Evolutionary conservation across 2,113 vertebrate species (phyloP).

Genomic region (Scortum barcoo): DNA sequence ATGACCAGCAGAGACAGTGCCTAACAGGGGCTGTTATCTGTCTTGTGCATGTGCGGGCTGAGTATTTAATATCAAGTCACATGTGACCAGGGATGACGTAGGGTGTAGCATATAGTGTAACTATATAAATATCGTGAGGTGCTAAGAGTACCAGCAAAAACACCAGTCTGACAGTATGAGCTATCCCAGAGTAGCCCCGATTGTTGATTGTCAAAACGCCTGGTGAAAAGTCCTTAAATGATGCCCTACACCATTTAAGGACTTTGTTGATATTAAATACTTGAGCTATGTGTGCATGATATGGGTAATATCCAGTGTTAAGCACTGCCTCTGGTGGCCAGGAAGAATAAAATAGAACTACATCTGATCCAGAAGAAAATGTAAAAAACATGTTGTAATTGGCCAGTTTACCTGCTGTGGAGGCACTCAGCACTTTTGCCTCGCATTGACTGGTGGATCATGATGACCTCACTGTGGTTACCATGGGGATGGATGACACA

Average conservation of each 20-base stretch:
- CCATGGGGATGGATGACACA: constrained; percentile 92
- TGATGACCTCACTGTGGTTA: constrained; percentile 98
- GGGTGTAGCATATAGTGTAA: background rate
- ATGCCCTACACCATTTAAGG: too few species aligned
- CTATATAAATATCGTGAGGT: too few species aligned
- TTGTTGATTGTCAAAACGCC: too few species aligned
- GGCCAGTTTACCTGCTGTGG: constrained; percentile 94
- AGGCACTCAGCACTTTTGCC: constrained; percentile 99
- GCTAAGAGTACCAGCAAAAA: too few species aligned
- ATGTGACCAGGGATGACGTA: background rate
- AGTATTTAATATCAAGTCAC: background rate
- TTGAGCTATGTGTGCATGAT: too few species aligned
- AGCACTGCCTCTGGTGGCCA: too few species aligned
- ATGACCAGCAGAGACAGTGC: background rate
- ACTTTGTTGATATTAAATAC: too few species aligned
- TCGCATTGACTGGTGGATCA: constrained; percentile 97
- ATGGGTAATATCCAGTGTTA: too few species aligned
- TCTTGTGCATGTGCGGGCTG: too few species aligned
- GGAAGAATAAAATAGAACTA: background rate
- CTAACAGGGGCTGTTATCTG: background rate
- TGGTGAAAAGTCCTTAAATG: too few species aligned
- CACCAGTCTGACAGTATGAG: too few species aligned
- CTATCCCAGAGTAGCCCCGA: too few species aligned
- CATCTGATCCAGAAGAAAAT: constrained; percentile 34
- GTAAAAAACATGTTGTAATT: constrained; percentile 32